Evolutionary conservation across 1,140 invertebrate species (phyloP), one percentile per base, ranked within the genome.

Genomic region (Odontomachus brunneus): DNA sequence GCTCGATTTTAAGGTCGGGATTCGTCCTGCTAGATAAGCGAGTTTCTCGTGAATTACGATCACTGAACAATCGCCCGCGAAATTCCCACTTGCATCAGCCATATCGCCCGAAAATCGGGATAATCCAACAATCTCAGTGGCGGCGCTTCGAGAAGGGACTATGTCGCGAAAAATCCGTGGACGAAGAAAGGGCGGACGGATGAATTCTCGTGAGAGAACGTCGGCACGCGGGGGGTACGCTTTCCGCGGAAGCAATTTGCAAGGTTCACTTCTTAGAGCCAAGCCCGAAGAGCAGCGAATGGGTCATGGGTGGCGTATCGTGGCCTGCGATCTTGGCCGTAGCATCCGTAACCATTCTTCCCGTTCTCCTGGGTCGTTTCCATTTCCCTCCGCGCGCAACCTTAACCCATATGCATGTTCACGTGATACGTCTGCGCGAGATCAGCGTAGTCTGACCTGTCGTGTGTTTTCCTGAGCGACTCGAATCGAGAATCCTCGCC

Each of bases 241-340:
- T 44, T 71, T 66, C 60, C 29, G 73, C 49, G 44, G 44, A 81
- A 51, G 85, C 85, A 88, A 88, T 88, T 87, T 88, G 86, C 86
- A 87, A 87, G 63, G 33, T 84, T 88, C 57, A 53, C 69, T 49
- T 81, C 81, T 87, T 44, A 44, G 63, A 11, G n/a, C n/a, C 62
- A 85, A 75, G 71, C 51, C 65, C 51, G 49, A 38, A 33, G 49
- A 73, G 14, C 26, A 24, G 63, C 24, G 72, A n/a, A 60, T 29
- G 48, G 67, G 48, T 73, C 72, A 72, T 44, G 51, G n/a, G 24
- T 72, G 53, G 24, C 55, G 75, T 85, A 87, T 87, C 85, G 83
- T 38, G 72, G 38, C 72, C 49, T 80, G 62, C 60, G 59, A 87
- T 87, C 84, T 87, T 78, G 84, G 53, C 48, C 48, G 75, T 55